phyloP scores from a whole-genome alignment of 1,140 invertebrate species.

The Zophobas morio region DNA sequence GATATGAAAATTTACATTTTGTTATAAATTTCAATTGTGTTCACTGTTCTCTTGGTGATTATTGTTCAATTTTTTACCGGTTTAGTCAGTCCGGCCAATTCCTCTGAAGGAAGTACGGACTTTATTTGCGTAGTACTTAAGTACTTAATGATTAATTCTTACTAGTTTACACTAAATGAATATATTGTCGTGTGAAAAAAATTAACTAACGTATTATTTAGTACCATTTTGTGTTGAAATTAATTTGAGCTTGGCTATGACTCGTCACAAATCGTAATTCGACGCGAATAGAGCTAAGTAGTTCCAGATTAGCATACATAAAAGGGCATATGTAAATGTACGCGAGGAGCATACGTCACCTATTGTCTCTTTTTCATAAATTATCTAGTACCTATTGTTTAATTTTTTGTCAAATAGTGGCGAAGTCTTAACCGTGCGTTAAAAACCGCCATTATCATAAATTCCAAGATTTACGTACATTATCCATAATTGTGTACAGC shows the following conservation, averaged over 20 bases:
- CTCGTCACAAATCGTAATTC: neutral
- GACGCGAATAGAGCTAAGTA: neutral
- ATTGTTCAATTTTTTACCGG: too few species aligned
- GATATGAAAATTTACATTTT: too few species aligned
- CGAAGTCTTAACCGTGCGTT: constrained; percentile 21
- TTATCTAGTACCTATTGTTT: constrained; percentile 34
- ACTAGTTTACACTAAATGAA: too few species aligned
- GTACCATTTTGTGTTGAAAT: too few species aligned
- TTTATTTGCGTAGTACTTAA: too few species aligned
- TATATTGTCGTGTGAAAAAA: too few species aligned
- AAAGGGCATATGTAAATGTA: constrained; percentile 33
- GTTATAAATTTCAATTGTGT: too few species aligned
- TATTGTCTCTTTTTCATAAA: constrained; percentile 38
- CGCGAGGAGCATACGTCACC: constrained; percentile 31
- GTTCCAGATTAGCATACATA: constrained; percentile 21
- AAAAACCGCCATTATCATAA: constrained; percentile 30
- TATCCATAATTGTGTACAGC: neutral
- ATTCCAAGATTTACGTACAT: constrained; percentile 26
- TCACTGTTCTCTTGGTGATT: too few species aligned
- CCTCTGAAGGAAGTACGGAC: too few species aligned
- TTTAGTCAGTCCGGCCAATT: too few species aligned
- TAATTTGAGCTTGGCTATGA: neutral
- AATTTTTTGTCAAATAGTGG: constrained; percentile 27
- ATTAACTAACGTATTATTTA: too few species aligned
- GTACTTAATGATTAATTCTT: too few species aligned